phyloP scores from a whole-genome alignment of 2,888 invertebrate species.

The Lasioglossum morio region DNA sequence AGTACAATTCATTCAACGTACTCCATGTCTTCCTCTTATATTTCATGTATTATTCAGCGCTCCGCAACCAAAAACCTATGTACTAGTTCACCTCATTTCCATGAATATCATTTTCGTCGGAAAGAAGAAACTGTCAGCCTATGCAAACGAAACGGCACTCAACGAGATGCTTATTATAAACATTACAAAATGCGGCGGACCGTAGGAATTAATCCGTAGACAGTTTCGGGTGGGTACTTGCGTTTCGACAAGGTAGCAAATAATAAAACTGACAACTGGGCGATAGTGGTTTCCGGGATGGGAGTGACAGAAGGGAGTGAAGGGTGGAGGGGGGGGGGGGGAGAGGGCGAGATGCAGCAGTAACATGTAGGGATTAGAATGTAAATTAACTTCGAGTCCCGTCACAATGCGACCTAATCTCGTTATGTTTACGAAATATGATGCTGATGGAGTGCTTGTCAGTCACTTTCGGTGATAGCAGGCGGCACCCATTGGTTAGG shows the following conservation, averaged over 20 bases:
- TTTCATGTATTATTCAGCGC: slow-evolving; percentile 53
- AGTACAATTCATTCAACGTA: slow-evolving; percentile 31
- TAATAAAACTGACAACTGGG: slow-evolving; percentile 26
- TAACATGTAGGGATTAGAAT: slow-evolving; percentile 77
- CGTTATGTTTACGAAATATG: slow-evolving; percentile 81
- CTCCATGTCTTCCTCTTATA: slow-evolving; percentile 18
- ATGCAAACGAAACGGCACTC: slow-evolving; percentile 34
- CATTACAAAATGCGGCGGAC: slow-evolving; percentile 9
- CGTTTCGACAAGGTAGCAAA: slow-evolving; percentile 20
- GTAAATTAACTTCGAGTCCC: slow-evolving; percentile 78
- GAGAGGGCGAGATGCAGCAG: slow-evolving; percentile 25
- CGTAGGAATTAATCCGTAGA: slow-evolving; percentile 6
- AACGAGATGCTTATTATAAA: slow-evolving; percentile 22
- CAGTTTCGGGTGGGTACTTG: not conserved
- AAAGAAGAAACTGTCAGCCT: slow-evolving; percentile 23
- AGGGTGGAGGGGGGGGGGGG: too few species aligned
- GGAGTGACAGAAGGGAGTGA: too few species aligned
- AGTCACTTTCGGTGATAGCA: slow-evolving; percentile 69
- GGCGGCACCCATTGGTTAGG: slow-evolving; percentile 67
- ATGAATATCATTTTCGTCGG: slow-evolving; percentile 39
- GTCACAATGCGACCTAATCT: slow-evolving; percentile 80
- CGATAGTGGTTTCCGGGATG: slow-evolving; percentile 9
- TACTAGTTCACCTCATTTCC: slow-evolving; percentile 34
- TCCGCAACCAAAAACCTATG: slow-evolving; percentile 23
- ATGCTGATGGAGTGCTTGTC: slow-evolving; percentile 77